A percentile compares a stretch with the other conserved stretches of the same genome.
These are phyloP conservation scores for Volucella inflata DNA, from an alignment of 2,888 invertebrate genomes.

Conservation along the genomic window DNA sequence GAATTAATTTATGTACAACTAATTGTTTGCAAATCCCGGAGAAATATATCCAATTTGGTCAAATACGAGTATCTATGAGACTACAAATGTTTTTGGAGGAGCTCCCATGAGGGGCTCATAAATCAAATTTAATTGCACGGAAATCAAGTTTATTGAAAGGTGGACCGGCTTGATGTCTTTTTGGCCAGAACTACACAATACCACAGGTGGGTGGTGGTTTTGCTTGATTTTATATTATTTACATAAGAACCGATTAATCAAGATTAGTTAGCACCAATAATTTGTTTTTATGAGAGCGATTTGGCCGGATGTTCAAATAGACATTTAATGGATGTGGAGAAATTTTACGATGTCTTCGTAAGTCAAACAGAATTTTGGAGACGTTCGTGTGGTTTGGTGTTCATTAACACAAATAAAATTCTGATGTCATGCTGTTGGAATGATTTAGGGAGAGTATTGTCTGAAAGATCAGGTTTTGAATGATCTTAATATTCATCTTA, in stretches of 20 bases:
- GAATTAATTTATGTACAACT: constrained; percentile 21
- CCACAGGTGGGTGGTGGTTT: constrained; percentile 8
- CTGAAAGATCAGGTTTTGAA: no score
- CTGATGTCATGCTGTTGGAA: no score
- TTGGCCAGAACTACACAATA: not conserved
- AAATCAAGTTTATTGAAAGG: constrained; percentile 59
- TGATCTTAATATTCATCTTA: no score
- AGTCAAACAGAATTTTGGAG: no score
- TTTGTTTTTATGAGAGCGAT: not conserved
- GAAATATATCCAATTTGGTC: constrained; percentile 29
- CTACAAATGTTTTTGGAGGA: not conserved
- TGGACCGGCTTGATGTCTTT: not conserved
- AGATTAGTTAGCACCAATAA: constrained; percentile 30
- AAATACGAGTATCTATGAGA: constrained; percentile 43
- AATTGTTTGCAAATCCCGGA: constrained; percentile 49
- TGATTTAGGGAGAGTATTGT: no score
- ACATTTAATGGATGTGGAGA: no score
- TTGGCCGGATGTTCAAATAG: not conserved
- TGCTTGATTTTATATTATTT: constrained; percentile 8
- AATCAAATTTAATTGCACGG: constrained; percentile 63
- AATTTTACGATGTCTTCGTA: no score
- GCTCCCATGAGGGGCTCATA: constrained; percentile 37
- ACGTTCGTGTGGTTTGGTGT: no score
- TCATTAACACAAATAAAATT: no score
- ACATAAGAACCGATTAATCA: constrained; percentile 49